Percentiles rank a stretch among this genome's conserved stretches.
Evolutionary conservation across 2,888 invertebrate genomes (phyloP).

Genomic region (Drosophila setosimentum): DNA sequence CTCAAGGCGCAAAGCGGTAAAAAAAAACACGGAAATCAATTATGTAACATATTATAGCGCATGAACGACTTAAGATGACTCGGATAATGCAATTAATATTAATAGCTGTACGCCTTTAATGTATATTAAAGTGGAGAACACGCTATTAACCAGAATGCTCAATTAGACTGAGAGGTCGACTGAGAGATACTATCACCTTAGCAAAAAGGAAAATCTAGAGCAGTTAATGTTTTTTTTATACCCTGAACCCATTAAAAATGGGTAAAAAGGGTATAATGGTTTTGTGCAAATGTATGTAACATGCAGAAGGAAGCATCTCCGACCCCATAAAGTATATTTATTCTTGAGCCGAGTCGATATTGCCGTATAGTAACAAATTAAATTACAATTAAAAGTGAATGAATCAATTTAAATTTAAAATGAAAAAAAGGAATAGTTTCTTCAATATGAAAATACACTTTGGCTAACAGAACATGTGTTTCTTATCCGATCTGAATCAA

Average conservation of each 20-base stretch:
- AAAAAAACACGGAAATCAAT: constrained; percentile 25
- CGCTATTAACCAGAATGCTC: neutral
- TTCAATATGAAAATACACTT: neutral
- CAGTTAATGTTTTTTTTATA: neutral
- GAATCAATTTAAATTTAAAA: neutral
- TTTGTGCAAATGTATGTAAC: no score
- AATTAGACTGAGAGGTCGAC: neutral
- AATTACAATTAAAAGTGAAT: neutral
- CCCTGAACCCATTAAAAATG: no score
- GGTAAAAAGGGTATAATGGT: no score
- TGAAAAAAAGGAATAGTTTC: neutral
- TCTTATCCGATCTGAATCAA: neutral
- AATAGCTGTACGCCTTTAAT: neutral
- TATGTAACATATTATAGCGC: constrained; percentile 10
- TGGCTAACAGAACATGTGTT: neutral
- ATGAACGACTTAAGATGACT: neutral
- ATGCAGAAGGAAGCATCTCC: no score
- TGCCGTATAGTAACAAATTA: no score
- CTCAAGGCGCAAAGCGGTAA: constrained; percentile 19
- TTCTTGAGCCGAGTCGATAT: no score
- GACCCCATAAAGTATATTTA: no score
- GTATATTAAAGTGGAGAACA: neutral
- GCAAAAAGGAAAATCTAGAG: neutral
- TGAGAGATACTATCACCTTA: neutral
- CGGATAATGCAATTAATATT: neutral